phyloP scores from a whole-genome alignment of 2,888 invertebrate species.

The Nomada goodeniana region DNA sequence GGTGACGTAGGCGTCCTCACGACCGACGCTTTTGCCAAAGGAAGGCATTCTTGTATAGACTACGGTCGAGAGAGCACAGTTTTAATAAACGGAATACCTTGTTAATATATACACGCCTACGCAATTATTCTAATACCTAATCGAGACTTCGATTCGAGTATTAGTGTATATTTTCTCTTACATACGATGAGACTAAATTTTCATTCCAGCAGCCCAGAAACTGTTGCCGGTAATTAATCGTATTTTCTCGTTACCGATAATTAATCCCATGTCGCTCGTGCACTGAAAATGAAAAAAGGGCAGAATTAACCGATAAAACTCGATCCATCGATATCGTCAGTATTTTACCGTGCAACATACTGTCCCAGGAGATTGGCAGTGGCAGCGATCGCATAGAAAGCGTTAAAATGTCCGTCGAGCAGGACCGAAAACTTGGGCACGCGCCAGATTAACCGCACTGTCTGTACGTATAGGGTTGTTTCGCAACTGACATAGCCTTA shows the following conservation, averaged over 20 bases:
- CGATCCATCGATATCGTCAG: conserved; percentile 54
- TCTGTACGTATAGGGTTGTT: conserved; percentile 42
- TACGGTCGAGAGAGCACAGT: no score
- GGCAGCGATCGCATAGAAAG: conserved; percentile 58
- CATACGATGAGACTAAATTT: conserved; percentile 47
- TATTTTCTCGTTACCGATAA: conserved; percentile 70
- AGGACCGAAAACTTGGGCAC: conserved; percentile 59
- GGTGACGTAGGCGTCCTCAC: no score
- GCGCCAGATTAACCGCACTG: conserved; percentile 59
- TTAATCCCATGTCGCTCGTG: conserved; percentile 68
- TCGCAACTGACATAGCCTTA: conserved; percentile 60
- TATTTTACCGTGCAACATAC: conserved; percentile 44
- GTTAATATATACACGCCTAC: no score
- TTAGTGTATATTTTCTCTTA: no score
- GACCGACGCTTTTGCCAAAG: no score
- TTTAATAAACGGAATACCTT: no score
- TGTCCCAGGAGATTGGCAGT: conserved; percentile 57
- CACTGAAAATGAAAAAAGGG: conserved; percentile 38
- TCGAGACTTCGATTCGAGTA: no score
- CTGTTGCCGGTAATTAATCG: conserved; percentile 65
- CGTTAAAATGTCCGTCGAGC: conserved; percentile 60
- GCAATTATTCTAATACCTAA: no score
- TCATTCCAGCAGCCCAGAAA: conserved; percentile 29
- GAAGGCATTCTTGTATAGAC: no score
- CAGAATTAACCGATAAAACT: conserved; percentile 44